phyloP scores from a whole-genome alignment of 2,888 invertebrate species.

The Teleogryllus oceanicus region DNA sequence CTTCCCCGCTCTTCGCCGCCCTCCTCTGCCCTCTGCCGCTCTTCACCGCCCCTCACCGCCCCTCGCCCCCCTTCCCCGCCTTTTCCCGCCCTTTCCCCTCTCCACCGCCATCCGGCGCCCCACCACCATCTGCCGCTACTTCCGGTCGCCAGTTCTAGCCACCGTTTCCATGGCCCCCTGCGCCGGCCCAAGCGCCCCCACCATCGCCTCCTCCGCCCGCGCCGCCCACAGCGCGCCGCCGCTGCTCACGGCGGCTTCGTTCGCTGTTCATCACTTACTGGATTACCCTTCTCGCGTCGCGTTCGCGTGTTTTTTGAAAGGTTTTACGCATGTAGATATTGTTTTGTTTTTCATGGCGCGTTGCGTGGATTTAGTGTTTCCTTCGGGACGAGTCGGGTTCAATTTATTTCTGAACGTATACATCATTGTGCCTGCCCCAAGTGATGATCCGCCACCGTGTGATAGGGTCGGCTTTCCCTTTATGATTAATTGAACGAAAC shows the following conservation, averaged over 20 bases:
- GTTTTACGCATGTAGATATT: constrained; percentile 1
- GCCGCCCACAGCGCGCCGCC: no score
- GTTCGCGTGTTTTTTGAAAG: constrained; percentile 7
- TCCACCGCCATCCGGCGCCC: no score
- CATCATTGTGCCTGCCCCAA: constrained; percentile 6
- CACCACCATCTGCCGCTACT: no score
- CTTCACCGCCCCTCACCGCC: no score
- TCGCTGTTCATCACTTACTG: constrained; percentile 18
- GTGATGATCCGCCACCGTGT: constrained; percentile 1
- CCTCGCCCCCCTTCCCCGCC: no score
- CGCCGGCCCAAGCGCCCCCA: no score
- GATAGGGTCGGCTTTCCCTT: background rate
- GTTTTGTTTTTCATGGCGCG: constrained; percentile 18
- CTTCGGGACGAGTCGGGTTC: constrained; percentile 18
- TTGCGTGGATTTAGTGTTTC: constrained; percentile 18
- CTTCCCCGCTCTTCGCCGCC: no score
- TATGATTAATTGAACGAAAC: constrained; percentile 9
- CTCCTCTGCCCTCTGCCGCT: no score
- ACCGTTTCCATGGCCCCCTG: no score
- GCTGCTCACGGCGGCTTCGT: background rate
- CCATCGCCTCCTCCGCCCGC: no score
- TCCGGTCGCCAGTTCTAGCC: no score
- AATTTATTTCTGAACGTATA: constrained; percentile 18
- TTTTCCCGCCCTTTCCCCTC: no score
- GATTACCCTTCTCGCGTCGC: constrained; percentile 18